Evolutionary conservation across 2,797 vertebrate genomes (phyloP), one percentile per base, ranked within the genome.

Genomic region (Dendrocincla fuliginosa): DNA sequence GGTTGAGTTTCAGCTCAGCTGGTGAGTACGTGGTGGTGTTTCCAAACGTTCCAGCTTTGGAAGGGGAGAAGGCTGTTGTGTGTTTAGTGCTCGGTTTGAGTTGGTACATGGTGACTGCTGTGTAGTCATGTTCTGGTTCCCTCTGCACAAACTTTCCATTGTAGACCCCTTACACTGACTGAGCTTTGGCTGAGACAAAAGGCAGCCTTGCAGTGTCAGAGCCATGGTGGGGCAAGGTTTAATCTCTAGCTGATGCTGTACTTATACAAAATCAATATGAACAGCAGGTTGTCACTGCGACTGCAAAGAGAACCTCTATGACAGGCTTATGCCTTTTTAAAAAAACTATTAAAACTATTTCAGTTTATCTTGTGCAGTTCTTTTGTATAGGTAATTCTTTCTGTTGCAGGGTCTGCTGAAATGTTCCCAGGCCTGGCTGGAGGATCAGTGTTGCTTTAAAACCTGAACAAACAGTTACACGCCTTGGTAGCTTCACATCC

Each of bases 381-480:
- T 89, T 75, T 73, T 90, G 80, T 76, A 37, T 23, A 79, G 25
- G 77, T 59, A 65, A 44, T 46, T 78, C 61, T 74, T 85, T 74
- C 87, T 78, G 82, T 55, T 78, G 53, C 61, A 65, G 47, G 32
- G 10, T 65, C 73, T 84, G 73, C 44, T 95, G 83, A 76, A 91
- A 61, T 23, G 55, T 87, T 90, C 93, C 71, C 88, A 86, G 87
- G 85, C 73, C 83, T 84, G 87, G 63, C 73, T 70, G 44, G 41
- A 77, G 63, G 68, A 82, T 87, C 75, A 41, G 49, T 55, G 73
- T 64, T 83, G 76, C 65, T 93, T 94, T 94, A 83, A 89, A 90
- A 85, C 25, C 69, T 88, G 69, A 89, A 83, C 25, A 89, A 91
- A 79, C 89, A 86, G 25, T 86, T 65, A 17, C 1, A 81, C 0